These are phyloP conservation scores for Phenacoccus solenopsis DNA, from an alignment of 1,140 invertebrate species.

Conservation along the genomic window DNA sequence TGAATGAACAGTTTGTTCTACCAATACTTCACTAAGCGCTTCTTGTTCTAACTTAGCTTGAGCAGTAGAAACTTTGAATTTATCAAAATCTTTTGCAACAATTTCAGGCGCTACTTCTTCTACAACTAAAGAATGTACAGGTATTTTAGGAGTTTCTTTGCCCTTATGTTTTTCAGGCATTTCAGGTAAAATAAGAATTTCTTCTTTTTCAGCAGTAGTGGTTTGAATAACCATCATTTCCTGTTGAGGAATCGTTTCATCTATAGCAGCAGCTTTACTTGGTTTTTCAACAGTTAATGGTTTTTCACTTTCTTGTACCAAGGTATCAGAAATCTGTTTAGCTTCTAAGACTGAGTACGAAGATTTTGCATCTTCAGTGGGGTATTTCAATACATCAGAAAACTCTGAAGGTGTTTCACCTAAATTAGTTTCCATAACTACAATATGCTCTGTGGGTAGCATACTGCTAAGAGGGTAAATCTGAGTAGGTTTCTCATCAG, in stretches of 20 bases:
- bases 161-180: slow-evolving; percentile 42
- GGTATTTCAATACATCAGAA: slow-evolving; percentile 38
- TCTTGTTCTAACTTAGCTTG: slow-evolving; percentile 38
- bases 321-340: slow-evolving; percentile 40
- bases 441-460: slow-evolving; percentile 40
- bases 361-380: slow-evolving; percentile 38
- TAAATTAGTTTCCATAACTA: slow-evolving; percentile 40
- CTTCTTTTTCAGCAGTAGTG: slow-evolving; percentile 43
- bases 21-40: slow-evolving; percentile 38
- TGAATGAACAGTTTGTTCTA: slow-evolving; percentile 38
- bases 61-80: slow-evolving; percentile 31
- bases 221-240: slow-evolving; percentile 40
- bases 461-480: slow-evolving; percentile 39
- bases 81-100: slow-evolving; percentile 35
- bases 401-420: slow-evolving; percentile 41
- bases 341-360: slow-evolving; percentile 41
- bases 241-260: slow-evolving; percentile 33
- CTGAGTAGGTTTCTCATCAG: slow-evolving; percentile 34
- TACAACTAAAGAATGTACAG: slow-evolving; percentile 42
- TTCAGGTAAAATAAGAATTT: slow-evolving; percentile 35
- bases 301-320: slow-evolving; percentile 40
- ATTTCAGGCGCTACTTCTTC: slow-evolving; percentile 44
- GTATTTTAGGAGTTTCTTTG: slow-evolving; percentile 39
- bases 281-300: slow-evolving; percentile 33
- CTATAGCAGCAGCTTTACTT: slow-evolving; percentile 19